Base-by-base conservation (phyloP, 2,113 vertebrate genomes). In the Rhabdomys dilectus region DNA sequence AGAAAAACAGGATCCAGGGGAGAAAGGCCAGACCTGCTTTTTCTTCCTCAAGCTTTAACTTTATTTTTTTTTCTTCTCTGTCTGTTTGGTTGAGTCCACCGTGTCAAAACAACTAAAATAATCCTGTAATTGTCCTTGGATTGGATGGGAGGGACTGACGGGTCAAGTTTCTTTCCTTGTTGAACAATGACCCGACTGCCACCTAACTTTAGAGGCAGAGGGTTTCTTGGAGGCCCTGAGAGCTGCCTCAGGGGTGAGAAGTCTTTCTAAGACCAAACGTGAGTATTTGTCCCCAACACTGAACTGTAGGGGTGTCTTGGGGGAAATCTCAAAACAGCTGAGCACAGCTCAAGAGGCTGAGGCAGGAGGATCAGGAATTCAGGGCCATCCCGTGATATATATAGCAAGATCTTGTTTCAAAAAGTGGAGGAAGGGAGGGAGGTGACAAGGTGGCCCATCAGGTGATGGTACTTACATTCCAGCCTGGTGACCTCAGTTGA, bases 161-260 rank as follows among this genome's bases (percentile, higher is more conserved):
- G 58, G 70, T 97, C 36, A 3, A 58, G 58, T 97, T 95, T 95
- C 88, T 84, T 96, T 95, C 90, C 90, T 82, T 85, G 56, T 36
- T 10, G 34, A 45, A 51, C 66, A 66, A 31, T 9, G 24, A 72
- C 22, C 26, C 11, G 36, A 45, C 26, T 0, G 29, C 58, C 73
- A 26, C 24, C 34, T 29, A 81, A 56, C 80, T 42, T 66, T 21
- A 45, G 39, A 95, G 89, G 72, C 19, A 53, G 56, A 92, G 51
- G 5, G 60, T 53, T 64, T 92, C 76, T 88, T 53, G 0, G 2
- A 68, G 36, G n/a, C 70, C 53, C 31, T 2, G n/a, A 94, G 42
- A 24, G 45, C 7, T 76, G 42, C 26, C n/a, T 81, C 76, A 48
- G 45, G 39, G 19, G 39, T 58, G 31, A 60, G n/a, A 77, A 22